Base-by-base conservation (phyloP, 30 jellyfish, hydroid and myxozoan species). In the Hydractinia symbiolongicarpus region DNA sequence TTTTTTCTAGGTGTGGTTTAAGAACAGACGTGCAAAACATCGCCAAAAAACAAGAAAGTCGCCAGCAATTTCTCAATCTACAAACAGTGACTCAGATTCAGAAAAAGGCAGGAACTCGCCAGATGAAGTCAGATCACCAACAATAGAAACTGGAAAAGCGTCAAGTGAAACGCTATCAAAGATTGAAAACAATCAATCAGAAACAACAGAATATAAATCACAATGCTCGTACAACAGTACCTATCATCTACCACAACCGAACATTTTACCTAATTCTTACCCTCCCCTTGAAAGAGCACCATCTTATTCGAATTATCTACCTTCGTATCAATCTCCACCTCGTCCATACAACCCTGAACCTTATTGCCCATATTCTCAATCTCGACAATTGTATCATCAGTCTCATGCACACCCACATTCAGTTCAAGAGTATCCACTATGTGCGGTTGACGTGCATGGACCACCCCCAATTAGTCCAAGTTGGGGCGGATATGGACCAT, bases 1-100 rank as follows among this genome's bases (percentile, higher is more conserved):
- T 64, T 9, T 15, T 66, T 55, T 8, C 56, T 55, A 90, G 97
- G 98, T 91, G 7, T 91, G 98, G 98, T 91, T 91, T 69, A 91
- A 91, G 55, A 91, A 91, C 52, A 84, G 98, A 54, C 90, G 98
- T 5, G 98, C 98, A 50, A 91, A 91, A 80, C 95, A 86, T 53
- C 83, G 96, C 17, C 98, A 91, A 51, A 91, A 86, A 86, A 8
- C 95, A n/a, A 91, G 86, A 51, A 71, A 21, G 17, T 21, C 61
- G 57, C 81, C 61, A 51, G 19, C 74, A 7, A 51, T 64, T 0
- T 64, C 74, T 44, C 74, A 64, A 51, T n/a, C 52, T 13, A 64
- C 19, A 44, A 64, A 64, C 17, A 64, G 74, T 64, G 74, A 64
- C 19, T 64, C 74, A 44, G 74, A 64, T 13, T 64, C 74, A 13